Conservation (phyloP, 2,888 invertebrate species). For the Ischnura elegans region DNA sequence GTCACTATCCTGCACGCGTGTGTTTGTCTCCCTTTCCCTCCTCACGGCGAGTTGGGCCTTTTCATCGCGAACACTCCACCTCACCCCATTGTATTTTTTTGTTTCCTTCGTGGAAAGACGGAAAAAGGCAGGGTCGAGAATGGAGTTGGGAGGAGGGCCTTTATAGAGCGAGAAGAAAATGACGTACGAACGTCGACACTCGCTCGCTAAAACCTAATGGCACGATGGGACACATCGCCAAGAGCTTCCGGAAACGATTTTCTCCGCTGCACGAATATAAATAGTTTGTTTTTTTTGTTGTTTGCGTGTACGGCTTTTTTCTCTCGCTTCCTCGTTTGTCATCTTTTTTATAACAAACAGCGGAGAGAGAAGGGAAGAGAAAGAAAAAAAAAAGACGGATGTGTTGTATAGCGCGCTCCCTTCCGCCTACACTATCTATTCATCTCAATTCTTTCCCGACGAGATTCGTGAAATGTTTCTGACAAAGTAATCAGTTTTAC, state of each 20-base stretch:
- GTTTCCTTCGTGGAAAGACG: neutral
- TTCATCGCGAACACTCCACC: neutral
- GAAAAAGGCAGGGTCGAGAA: neutral
- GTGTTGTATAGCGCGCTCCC: neutral
- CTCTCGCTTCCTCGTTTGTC: neutral
- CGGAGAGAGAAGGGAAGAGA: neutral
- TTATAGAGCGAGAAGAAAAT: neutral
- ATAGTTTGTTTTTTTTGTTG: neutral
- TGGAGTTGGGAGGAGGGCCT: neutral
- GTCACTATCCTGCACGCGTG: neutral
- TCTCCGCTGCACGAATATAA: neutral
- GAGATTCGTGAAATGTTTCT: no score
- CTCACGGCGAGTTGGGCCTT: neutral
- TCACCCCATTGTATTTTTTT: no score
- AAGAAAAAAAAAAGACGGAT: neutral
- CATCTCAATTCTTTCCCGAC: no score
- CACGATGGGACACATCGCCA: neutral
- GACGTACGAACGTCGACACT: neutral
- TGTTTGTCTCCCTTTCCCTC: neutral
- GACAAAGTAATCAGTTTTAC: no score
- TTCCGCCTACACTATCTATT: neutral
- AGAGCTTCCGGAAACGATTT: neutral
- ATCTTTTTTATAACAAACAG: neutral
- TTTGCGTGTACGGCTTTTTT: no score
- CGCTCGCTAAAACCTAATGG: neutral